phyloP scores from a whole-genome alignment of 2,888 invertebrate species.

The Nasonovia ribisnigri region DNA sequence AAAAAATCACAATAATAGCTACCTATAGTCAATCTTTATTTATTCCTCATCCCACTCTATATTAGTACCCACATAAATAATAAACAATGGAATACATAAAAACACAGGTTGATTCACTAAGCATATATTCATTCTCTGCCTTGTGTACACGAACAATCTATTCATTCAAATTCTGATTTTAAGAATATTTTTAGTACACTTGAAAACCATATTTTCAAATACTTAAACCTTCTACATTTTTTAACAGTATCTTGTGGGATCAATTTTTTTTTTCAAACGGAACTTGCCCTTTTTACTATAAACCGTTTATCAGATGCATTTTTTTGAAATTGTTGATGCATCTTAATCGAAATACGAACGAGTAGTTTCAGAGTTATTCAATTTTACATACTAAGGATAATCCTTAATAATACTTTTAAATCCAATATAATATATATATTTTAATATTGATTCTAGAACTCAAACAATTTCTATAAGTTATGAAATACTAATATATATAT shows the following conservation, averaged over 20 bases:
- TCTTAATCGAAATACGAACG: background rate
- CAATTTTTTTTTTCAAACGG: background rate
- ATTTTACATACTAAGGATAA: background rate
- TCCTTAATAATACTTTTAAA: background rate
- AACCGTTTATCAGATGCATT: background rate
- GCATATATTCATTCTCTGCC: background rate
- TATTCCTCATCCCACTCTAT: background rate
- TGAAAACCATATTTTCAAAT: background rate
- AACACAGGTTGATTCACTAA: background rate
- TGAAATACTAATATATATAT: background rate
- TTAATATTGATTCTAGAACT: background rate
- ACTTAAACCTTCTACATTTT: background rate
- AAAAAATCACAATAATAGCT: background rate
- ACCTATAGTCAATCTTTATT: background rate
- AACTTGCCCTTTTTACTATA: background rate
- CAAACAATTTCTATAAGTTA: background rate
- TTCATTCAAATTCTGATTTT: background rate
- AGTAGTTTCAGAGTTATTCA: background rate
- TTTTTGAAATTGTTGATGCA: background rate
- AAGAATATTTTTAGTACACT: background rate
- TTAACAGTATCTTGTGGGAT: background rate
- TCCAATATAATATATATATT: background rate
- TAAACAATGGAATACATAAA: background rate
- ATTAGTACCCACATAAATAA: background rate
- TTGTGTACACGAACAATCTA: background rate